Percentiles rank a stretch among this genome's conserved stretches.
phyloP scores from a whole-genome alignment of 92 coral and sea anemone species.

The Actinernus sp. region DNA sequence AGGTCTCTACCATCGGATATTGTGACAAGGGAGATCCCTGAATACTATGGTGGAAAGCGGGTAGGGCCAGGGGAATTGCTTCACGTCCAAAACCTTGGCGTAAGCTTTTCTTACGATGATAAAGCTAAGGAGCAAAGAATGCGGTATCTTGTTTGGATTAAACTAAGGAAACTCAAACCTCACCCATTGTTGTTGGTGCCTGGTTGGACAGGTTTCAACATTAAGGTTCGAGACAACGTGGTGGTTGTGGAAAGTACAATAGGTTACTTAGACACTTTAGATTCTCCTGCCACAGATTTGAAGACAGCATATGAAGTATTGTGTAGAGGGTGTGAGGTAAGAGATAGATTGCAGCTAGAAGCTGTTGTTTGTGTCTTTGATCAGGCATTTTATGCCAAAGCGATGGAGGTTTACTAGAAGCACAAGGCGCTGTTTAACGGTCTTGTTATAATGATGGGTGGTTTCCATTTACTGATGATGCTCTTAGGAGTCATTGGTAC shows the following conservation, averaged over 20 bases:
- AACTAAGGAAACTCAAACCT: conserved; percentile 67
- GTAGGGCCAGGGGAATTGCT: conserved; percentile 65
- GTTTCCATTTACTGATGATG: conserved; percentile 65
- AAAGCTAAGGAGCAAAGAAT: conserved; percentile 35
- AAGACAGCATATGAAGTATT: conserved; percentile 76
- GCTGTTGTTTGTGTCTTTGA: conserved; percentile 77
- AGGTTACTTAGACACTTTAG: conserved; percentile 69
- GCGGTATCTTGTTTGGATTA: conserved; percentile 71
- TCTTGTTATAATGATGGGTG: conserved; percentile 74
- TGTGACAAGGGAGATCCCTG: conserved; percentile 64
- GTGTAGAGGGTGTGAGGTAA: conserved; percentile 71
- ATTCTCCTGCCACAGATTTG: conserved; percentile 77
- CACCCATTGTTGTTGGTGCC: conserved; percentile 80
- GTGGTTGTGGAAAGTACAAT: conserved; percentile 68
- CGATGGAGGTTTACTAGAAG: conserved; percentile 73
- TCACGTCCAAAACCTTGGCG: conserved; percentile 57
- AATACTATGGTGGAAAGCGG: conserved; percentile 76
- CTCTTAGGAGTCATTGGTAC: conserved; percentile 66
- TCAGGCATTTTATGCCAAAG: conserved; percentile 78
- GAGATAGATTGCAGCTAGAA: conserved; percentile 46
- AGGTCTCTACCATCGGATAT: conserved; percentile 58
- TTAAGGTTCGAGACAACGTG: conserved; percentile 55
- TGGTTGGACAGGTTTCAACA: conserved; percentile 83
- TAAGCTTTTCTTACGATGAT: conserved; percentile 43
- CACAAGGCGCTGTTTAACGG: conserved; percentile 47